Evolutionary conservation across 2,797 vertebrate species (phyloP).

Genomic region (Pantherophis vulpinus): DNA sequence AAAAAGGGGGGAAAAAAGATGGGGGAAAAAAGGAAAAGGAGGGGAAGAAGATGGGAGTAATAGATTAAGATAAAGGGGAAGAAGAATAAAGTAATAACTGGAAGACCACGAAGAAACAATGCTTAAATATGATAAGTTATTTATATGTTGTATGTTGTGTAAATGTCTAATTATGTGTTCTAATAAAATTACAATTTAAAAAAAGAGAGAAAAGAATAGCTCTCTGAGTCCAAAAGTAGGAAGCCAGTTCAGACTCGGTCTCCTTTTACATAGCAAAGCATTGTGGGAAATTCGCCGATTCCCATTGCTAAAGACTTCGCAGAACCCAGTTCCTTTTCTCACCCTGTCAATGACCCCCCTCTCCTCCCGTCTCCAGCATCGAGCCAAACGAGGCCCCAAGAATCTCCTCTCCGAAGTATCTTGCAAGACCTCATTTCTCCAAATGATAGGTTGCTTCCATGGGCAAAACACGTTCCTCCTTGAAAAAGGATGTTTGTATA

Average conservation of each 20-base stretch:
- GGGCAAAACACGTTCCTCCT: slow-evolving; percentile 53
- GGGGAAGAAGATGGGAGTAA: too few species aligned
- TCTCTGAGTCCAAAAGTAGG: neutral
- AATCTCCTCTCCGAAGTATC: slow-evolving; percentile 31
- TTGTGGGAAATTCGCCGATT: neutral
- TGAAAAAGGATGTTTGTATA: slow-evolving; percentile 59
- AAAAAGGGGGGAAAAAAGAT: too few species aligned
- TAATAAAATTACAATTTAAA: too few species aligned
- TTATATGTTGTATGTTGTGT: too few species aligned
- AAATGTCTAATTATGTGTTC: too few species aligned
- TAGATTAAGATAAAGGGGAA: too few species aligned
- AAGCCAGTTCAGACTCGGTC: neutral
- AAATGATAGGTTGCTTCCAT: slow-evolving; percentile 50
- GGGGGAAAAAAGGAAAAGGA: too few species aligned
- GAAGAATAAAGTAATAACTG: too few species aligned
- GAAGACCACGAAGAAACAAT: too few species aligned
- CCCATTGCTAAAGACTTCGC: neutral
- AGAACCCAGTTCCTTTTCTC: neutral
- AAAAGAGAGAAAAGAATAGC: neutral
- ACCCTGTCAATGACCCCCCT: neutral
- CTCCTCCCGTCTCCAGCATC: neutral
- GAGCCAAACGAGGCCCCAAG: neutral
- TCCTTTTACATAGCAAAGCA: neutral
- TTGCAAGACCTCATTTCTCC: slow-evolving; percentile 42
- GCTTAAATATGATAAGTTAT: too few species aligned